phyloP scores from a whole-genome alignment of 64 coral and sea anemone genomes.

The Anthopleura sola region DNA sequence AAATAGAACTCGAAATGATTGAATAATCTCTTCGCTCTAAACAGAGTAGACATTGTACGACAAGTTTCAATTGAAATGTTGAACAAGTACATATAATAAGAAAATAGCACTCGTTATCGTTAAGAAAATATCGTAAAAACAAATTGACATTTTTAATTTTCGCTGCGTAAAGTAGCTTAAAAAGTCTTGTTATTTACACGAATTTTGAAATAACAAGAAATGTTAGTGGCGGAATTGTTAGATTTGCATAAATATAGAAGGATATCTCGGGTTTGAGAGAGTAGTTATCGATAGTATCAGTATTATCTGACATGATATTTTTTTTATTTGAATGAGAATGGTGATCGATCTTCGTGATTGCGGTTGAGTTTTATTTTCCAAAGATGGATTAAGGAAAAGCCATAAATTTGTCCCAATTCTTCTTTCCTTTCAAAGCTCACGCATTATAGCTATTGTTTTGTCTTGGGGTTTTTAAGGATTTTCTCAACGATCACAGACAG shows the following conservation, averaged over 20 bases:
- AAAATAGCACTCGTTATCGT: not conserved
- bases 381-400: not conserved
- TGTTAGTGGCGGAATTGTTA: not conserved
- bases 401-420: not conserved
- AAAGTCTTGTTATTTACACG: not conserved
- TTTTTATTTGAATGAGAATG: slow-evolving; percentile 7
- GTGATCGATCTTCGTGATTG: not conserved
- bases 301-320: slow-evolving; percentile 1
- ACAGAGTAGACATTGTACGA: too few species aligned
- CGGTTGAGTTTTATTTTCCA: not conserved
- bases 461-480: slow-evolving; percentile 8
- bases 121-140: too few species aligned
- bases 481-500: not conserved
- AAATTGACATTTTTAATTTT: not conserved
- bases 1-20: not conserved
- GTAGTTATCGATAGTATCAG: slow-evolving; percentile 2
- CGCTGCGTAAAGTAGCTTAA: not conserved
- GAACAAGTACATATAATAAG: too few species aligned
- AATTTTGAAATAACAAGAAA: not conserved
- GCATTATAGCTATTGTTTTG: not conserved
- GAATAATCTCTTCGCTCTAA: not conserved
- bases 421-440: not conserved
- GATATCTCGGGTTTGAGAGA: not conserved
- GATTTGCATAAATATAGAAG: not conserved
- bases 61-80: too few species aligned